These are phyloP conservation scores for Lindbergichthys nudifrons DNA, from an alignment of 2,797 vertebrate species.

Conservation along the genomic window DNA sequence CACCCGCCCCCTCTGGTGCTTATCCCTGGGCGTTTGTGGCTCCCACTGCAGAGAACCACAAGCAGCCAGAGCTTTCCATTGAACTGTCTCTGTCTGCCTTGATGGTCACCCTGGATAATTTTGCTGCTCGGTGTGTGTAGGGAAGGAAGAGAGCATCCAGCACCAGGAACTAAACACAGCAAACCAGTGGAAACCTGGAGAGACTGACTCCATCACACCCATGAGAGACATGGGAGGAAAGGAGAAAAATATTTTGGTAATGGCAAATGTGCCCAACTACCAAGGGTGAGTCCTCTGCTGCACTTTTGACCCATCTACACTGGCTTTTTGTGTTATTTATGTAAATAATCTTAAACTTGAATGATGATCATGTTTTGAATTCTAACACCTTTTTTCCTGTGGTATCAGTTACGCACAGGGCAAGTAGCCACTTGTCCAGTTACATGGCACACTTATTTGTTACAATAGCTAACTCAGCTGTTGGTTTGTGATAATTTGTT, in stretches of 20 bases:
- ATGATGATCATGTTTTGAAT: constrained; percentile 67
- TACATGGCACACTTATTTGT: constrained; percentile 38
- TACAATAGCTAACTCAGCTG: constrained; percentile 1
- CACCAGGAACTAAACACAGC: constrained; percentile 27
- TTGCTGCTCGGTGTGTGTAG: neutral
- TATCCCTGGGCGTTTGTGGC: constrained; percentile 62
- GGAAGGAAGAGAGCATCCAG: constrained; percentile 75
- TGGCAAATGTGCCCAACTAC: constrained; percentile 81
- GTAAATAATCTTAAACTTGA: constrained; percentile 39
- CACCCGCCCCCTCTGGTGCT: constrained; percentile 60
- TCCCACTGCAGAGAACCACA: constrained; percentile 62
- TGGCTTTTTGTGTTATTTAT: constrained; percentile 28
- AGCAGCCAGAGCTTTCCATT: constrained; percentile 50
- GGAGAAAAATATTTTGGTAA: constrained; percentile 86
- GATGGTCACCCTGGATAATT: constrained; percentile 35
- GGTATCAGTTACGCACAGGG: constrained; percentile 56
- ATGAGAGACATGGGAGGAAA: constrained; percentile 89
- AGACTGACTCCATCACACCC: constrained; percentile 46
- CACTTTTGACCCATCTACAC: neutral
- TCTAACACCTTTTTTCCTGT: constrained; percentile 63
- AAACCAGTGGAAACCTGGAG: constrained; percentile 78
- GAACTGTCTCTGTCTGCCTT: constrained; percentile 32
- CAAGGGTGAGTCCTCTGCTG: constrained; percentile 83
- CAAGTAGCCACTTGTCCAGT: constrained; percentile 62
- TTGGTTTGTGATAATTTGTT: neutral